These are phyloP conservation scores for Rhinoptilus africanus DNA, from an alignment of 2,113 vertebrate species.

Conservation along the genomic window DNA sequence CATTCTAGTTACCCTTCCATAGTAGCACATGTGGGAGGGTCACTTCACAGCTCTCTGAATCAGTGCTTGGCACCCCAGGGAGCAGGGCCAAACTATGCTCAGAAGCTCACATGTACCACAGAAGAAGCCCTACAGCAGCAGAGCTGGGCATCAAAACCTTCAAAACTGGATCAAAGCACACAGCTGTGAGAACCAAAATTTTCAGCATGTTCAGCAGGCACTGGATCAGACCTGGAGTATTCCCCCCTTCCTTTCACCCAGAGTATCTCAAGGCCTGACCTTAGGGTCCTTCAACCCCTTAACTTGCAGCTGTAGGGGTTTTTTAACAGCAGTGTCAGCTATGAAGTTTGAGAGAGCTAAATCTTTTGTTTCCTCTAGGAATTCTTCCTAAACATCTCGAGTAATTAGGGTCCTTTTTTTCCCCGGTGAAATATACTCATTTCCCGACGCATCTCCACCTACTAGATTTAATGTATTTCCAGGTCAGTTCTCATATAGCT, in stretches of 20 bases:
- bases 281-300: background rate
- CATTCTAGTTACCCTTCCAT: background rate
- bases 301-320: background rate
- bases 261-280: background rate
- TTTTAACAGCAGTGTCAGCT: background rate
- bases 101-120: background rate
- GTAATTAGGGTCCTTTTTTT: slow-evolving; percentile 13
- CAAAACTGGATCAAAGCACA: background rate
- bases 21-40: background rate
- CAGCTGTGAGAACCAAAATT: background rate
- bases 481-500: slow-evolving; percentile 47
- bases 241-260: background rate
- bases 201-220: background rate
- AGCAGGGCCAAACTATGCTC: background rate
- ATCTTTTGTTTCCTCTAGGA: background rate
- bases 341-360: background rate
- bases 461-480: slow-evolving; percentile 47
- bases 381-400: slow-evolving; percentile 23
- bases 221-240: background rate
- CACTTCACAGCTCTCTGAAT: background rate
- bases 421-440: background rate
- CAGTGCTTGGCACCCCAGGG: background rate
- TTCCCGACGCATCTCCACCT: background rate
- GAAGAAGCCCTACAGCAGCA: background rate
- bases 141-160: background rate